Percentiles rank a stretch among this genome's conserved stretches.
Evolutionary conservation across 2,888 invertebrate genomes (phyloP).

Genomic region (Micoletzkya japonica): DNA sequence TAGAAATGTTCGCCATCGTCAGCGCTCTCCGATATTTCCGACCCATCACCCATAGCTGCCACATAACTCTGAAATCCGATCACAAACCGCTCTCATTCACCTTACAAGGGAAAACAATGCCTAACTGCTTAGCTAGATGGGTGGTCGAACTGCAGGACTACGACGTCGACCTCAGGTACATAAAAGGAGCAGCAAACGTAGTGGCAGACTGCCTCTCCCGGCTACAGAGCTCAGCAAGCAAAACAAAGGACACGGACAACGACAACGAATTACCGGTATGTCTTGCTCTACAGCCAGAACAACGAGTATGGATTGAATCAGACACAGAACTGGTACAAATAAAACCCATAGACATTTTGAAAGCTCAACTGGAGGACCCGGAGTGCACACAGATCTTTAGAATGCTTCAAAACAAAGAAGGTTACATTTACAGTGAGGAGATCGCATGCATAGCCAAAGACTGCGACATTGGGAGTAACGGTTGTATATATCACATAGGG

Average conservation of each 20-base stretch:
- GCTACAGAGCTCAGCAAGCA: neutral
- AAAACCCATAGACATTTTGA: neutral
- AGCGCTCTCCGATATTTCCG: neutral
- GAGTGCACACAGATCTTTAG: no score
- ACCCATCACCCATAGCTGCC: neutral
- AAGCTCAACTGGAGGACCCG: neutral
- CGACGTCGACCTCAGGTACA: neutral
- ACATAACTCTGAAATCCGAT: neutral
- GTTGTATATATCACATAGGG: no score
- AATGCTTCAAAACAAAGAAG: no score
- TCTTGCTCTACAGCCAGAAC: neutral
- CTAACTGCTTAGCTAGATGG: slow-evolving; percentile 1
- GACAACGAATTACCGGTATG: slow-evolving; percentile 17
- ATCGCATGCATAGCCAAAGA: no score
- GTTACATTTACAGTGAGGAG: no score
- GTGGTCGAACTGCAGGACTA: neutral
- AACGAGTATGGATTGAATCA: neutral
- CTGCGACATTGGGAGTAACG: no score
- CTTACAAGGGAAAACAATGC: neutral
- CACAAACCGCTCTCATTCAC: neutral
- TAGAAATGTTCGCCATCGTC: slow-evolving; percentile 2
- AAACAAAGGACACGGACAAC: neutral
- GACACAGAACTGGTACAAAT: neutral
- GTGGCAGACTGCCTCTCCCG: slow-evolving; percentile 2
- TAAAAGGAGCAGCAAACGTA: neutral